A percentile compares a stretch with the other conserved stretches of the same genome.
Evolutionary conservation across 2,797 vertebrate species (phyloP).

Genomic region (Crotalus adamanteus): DNA sequence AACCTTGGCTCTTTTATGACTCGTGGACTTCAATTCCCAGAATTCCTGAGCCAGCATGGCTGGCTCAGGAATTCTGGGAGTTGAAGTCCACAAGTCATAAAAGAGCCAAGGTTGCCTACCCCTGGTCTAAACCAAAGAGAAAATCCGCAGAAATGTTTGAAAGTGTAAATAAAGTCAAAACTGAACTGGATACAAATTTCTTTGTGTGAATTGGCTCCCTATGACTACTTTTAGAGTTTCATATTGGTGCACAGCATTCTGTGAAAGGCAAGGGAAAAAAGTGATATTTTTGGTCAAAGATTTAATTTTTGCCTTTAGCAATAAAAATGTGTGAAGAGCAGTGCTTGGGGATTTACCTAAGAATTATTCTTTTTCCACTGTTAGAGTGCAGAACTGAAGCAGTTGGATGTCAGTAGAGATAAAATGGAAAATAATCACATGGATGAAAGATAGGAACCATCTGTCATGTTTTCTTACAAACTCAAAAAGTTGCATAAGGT

Average conservation of each 20-base stretch:
- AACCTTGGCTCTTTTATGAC: too few relatives aligned
- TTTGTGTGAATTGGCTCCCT: neutral
- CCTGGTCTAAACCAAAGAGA: neutral
- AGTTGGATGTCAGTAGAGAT: conserved; percentile 24
- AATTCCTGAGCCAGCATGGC: too few relatives aligned
- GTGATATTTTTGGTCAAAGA: neutral
- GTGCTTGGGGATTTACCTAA: conserved; percentile 14
- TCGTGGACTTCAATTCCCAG: too few relatives aligned
- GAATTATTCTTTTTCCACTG: conserved; percentile 22
- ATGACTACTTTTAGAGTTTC: neutral
- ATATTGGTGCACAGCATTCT: neutral
- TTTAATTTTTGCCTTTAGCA: conserved; percentile 42
- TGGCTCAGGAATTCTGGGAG: too few relatives aligned
- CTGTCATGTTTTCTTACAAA: neutral
- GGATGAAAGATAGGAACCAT: conserved; percentile 7
- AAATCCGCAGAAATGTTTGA: neutral
- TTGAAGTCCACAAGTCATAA: too few relatives aligned
- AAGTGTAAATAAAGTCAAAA: neutral
- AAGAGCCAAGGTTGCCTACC: too few relatives aligned
- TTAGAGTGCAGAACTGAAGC: conserved; percentile 9
- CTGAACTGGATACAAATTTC: neutral
- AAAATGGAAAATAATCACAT: conserved; percentile 16
- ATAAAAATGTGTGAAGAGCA: neutral
- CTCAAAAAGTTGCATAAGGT: neutral
- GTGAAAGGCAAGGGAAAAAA: conserved; percentile 1